phyloP scores from a whole-genome alignment of 2,113 vertebrate genomes.

The Chloroceryle aenea region DNA sequence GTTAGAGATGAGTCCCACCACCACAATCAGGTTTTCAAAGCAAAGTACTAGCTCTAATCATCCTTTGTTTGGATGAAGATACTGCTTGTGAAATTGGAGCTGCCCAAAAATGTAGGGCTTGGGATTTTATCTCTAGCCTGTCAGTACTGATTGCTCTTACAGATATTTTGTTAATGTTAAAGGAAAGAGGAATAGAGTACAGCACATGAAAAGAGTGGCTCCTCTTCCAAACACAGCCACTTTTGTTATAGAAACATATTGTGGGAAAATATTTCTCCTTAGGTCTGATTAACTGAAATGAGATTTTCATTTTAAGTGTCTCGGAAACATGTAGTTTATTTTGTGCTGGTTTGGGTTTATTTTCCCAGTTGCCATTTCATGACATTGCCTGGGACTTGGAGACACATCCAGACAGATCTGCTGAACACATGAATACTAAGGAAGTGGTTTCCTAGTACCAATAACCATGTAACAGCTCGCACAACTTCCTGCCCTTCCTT shows the following conservation, averaged over 20 bases:
- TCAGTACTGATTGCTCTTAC: neutral
- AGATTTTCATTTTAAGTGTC: neutral
- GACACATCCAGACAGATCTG: slow-evolving; percentile 33
- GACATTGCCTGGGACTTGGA: slow-evolving; percentile 28
- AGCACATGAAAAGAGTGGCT: neutral
- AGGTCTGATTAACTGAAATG: neutral
- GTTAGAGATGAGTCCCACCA: neutral
- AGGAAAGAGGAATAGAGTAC: neutral
- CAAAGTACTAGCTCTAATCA: neutral
- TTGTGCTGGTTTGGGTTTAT: slow-evolving; percentile 9
- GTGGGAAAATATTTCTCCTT: neutral
- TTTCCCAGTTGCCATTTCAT: slow-evolving; percentile 18
- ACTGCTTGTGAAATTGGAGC: neutral
- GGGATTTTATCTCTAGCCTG: neutral
- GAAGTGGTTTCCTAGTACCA: slow-evolving; percentile 83
- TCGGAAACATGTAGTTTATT: neutral
- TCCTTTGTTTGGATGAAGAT: neutral
- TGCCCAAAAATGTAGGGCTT: neutral
- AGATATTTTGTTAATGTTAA: neutral
- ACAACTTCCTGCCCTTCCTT: slow-evolving; percentile 71
- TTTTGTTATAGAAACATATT: neutral
- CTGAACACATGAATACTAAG: slow-evolving; percentile 77
- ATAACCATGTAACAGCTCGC: slow-evolving; percentile 52
- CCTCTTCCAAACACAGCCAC: neutral
- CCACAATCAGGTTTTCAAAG: neutral